These are phyloP conservation scores for Rhopalosiphum maidis DNA, from an alignment of 1,140 invertebrate genomes.

Conservation along the genomic window DNA sequence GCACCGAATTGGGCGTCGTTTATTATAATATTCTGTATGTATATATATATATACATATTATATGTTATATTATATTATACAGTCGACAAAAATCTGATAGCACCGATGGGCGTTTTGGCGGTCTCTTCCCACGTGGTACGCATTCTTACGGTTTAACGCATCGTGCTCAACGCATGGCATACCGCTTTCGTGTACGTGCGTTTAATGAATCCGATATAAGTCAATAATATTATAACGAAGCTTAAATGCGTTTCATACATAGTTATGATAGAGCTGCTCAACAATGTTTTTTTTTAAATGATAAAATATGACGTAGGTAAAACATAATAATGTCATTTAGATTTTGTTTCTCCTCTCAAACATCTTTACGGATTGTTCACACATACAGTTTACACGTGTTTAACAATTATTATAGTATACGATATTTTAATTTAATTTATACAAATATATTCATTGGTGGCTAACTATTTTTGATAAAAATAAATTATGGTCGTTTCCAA, in stretches of 20 bases:
- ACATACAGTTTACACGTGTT: not conserved
- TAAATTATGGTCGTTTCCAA: not conserved
- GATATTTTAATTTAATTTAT: not conserved
- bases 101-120: slow-evolving; percentile 40
- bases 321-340: not conserved
- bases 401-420: not conserved
- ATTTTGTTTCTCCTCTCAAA: not conserved
- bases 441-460: not conserved
- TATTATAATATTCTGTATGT: not conserved
- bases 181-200: not conserved
- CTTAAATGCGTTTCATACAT: not conserved
- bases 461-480: not conserved
- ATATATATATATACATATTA: not conserved
- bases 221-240: not conserved
- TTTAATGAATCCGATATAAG: not conserved
- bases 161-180: not conserved
- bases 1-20: not conserved
- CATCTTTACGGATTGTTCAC: not conserved
- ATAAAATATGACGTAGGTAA: not conserved
- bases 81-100: slow-evolving; percentile 34
- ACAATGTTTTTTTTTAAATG: not conserved
- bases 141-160: slow-evolving; percentile 20
- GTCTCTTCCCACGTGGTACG: slow-evolving; percentile 45
- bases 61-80: not conserved
- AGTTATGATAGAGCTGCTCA: not conserved